phyloP scores from a whole-genome alignment of 2,797 vertebrate genomes.

The Leptodactylus fallax region DNA sequence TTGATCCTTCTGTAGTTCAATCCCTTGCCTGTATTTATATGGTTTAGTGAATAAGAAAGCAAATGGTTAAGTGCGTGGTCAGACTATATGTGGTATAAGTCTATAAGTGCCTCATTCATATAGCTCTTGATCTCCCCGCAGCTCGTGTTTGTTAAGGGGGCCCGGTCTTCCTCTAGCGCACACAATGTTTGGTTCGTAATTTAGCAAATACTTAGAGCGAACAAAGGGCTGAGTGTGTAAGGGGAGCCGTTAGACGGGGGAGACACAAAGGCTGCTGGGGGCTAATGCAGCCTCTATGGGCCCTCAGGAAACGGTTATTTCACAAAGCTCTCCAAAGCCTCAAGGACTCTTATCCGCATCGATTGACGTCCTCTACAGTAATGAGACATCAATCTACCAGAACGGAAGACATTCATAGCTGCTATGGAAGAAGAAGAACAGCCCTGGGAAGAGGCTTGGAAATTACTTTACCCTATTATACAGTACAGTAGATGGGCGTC shows the following conservation, averaged over 20 bases:
- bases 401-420: neutral
- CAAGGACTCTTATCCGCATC: constrained; percentile 25
- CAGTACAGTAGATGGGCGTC: too few relatives aligned
- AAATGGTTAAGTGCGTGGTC: neutral
- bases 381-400: constrained; percentile 10
- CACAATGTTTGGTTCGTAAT: constrained; percentile 46
- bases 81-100: neutral
- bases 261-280: constrained; percentile 39
- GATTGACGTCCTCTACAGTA: constrained; percentile 24
- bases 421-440: neutral
- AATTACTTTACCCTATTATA: too few relatives aligned
- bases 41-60: neutral
- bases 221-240: constrained; percentile 58
- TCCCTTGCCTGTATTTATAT: neutral
- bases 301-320: constrained; percentile 34
- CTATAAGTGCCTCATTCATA: constrained; percentile 35
- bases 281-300: constrained; percentile 6
- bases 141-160: constrained; percentile 52
- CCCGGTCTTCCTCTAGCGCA: constrained; percentile 39
- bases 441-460: neutral
- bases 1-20: neutral
- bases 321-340: constrained; percentile 31
- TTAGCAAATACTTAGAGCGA: constrained; percentile 36
- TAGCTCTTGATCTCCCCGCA: constrained; percentile 11
- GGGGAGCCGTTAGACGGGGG: constrained; percentile 18